Conservation (phyloP, 2,797 vertebrate genomes). For the Hafferia zeledoni region DNA sequence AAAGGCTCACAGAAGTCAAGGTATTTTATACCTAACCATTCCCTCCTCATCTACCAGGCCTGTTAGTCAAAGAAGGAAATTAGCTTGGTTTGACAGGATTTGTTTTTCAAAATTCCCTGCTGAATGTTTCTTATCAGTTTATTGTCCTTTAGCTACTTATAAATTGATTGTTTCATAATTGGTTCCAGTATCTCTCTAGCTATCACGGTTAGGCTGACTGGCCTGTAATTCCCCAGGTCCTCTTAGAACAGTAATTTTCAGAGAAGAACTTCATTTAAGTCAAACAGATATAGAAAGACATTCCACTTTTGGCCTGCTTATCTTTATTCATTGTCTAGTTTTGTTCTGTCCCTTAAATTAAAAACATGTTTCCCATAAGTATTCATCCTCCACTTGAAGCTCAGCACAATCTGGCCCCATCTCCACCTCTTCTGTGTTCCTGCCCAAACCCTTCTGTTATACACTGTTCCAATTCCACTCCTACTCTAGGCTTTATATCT, state of each 20-base stretch:
- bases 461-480: background rate
- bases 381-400: background rate
- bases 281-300: constrained; percentile 22
- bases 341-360: constrained; percentile 37
- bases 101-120: constrained; percentile 63
- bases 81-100: constrained; percentile 46
- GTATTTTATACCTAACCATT: constrained; percentile 7
- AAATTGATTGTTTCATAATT: constrained; percentile 66
- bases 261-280: constrained; percentile 30
- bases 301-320: constrained; percentile 31
- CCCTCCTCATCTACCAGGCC: background rate
- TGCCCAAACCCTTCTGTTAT: background rate
- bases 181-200: constrained; percentile 64
- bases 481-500: background rate
- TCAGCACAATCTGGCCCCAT: background rate
- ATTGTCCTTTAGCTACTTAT: constrained; percentile 51
- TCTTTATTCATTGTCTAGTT: constrained; percentile 51
- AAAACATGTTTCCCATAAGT: background rate
- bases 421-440: background rate
- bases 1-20: constrained; percentile 13
- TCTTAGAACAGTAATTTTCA: constrained; percentile 37
- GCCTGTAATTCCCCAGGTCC: constrained; percentile 58
- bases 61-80: constrained; percentile 47
- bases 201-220: constrained; percentile 51
- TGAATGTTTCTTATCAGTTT: constrained; percentile 62